phyloP scores from a whole-genome alignment of 2,797 vertebrate genomes.

The Clarias laeviceps region DNA sequence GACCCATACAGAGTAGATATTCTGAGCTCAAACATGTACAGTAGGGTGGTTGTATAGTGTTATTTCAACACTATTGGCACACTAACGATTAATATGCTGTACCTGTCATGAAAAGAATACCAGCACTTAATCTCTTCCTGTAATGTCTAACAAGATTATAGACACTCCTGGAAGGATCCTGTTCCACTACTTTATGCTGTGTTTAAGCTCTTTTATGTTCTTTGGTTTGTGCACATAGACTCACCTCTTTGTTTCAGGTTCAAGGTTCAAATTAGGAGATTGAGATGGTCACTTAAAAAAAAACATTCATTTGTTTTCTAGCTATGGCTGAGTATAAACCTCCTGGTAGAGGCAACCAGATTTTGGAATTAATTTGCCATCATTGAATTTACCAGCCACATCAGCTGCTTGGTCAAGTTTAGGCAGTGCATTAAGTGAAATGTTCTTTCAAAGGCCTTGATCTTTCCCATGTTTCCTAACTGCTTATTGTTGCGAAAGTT shows the following conservation, averaged over 20 bases:
- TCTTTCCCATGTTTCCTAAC: background rate
- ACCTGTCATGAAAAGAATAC: background rate
- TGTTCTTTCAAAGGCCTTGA: background rate
- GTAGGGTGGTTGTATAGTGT: background rate
- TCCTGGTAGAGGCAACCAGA: background rate
- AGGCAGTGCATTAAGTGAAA: background rate
- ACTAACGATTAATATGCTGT: background rate
- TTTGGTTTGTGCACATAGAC: background rate
- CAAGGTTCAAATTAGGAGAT: background rate
- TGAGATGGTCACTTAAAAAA: background rate
- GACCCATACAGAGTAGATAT: background rate
- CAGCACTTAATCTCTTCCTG: background rate
- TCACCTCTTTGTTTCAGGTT: background rate
- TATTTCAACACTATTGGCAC: background rate
- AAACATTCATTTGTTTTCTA: too few relatives aligned
- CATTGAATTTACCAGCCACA: background rate
- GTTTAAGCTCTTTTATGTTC: background rate
- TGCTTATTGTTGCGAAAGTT: slow-evolving; percentile 9
- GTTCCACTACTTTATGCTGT: background rate
- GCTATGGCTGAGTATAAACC: background rate
- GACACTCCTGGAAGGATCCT: background rate
- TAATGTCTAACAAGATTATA: background rate
- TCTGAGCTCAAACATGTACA: background rate
- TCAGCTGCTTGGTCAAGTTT: background rate
- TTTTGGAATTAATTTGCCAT: background rate